Conservation (phyloP, 2,888 invertebrate genomes). For the Gastracanthus pulcherrimus region DNA sequence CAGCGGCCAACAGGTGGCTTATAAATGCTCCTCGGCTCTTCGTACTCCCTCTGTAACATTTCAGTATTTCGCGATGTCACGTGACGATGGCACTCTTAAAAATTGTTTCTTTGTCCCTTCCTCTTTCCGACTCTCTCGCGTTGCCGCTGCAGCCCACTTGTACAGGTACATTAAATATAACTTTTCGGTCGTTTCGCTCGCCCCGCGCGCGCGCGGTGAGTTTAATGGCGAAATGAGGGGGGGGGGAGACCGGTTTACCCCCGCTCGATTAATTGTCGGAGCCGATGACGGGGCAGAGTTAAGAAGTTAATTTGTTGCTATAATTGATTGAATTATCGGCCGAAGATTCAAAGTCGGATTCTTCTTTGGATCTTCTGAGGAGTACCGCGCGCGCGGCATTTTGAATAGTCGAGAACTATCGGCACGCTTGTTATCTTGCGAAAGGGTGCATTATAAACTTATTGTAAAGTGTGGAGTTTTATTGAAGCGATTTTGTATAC, state of each 20-base stretch:
- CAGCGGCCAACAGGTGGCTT: conserved; percentile 27
- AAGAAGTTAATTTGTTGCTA: conserved; percentile 54
- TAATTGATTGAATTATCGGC: conserved; percentile 51
- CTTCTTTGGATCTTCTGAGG: background rate
- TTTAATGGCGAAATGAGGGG: conserved; percentile 18
- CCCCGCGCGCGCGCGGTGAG: background rate
- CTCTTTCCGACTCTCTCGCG: background rate
- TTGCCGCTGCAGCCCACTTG: background rate
- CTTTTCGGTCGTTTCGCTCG: background rate
- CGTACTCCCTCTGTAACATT: background rate
- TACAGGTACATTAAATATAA: conserved; percentile 1
- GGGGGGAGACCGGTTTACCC: conserved; percentile 44
- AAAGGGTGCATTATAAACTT: background rate
- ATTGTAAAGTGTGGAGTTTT: background rate
- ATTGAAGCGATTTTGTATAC: background rate
- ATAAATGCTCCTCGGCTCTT: background rate
- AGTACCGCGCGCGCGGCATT: too few species aligned
- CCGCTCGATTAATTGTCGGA: conserved; percentile 41
- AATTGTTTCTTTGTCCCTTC: background rate
- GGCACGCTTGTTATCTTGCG: background rate
- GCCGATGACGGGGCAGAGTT: conserved; percentile 40
- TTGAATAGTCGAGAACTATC: too few species aligned
- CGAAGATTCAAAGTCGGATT: conserved; percentile 8
- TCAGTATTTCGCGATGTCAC: conserved; percentile 17
- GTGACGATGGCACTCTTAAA: background rate